Percentiles rank a stretch among this genome's conserved stretches.
These are phyloP conservation scores for Chelonia mydas DNA, from an alignment of 2,797 vertebrate species.

Conservation along the genomic window DNA sequence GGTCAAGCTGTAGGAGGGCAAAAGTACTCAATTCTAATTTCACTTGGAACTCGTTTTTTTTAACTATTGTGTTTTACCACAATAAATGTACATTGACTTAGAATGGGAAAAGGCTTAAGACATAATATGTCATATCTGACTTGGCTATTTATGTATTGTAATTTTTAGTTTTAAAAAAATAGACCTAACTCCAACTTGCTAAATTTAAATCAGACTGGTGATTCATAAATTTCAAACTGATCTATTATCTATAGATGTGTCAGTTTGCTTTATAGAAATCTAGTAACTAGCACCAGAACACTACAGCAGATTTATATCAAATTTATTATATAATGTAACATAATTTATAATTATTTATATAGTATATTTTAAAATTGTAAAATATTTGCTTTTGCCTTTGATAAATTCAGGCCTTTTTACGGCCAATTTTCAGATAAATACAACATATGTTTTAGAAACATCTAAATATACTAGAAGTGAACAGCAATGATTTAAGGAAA, in stretches of 20 bases:
- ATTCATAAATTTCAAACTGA: background rate
- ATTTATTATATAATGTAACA: background rate
- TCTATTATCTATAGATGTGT: background rate
- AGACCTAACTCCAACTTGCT: background rate
- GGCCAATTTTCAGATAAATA: conserved; percentile 7
- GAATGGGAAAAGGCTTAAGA: background rate
- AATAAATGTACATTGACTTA: background rate
- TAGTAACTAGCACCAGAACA: background rate
- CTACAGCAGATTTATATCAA: background rate
- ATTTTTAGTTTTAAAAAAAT: background rate
- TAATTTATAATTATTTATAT: background rate
- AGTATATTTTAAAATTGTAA: background rate
- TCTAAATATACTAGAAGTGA: conserved; percentile 54
- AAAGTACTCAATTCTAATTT: background rate
- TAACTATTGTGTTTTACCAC: background rate
- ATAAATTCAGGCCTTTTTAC: background rate
- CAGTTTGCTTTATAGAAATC: background rate
- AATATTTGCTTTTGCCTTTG: background rate
- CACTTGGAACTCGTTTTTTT: background rate
- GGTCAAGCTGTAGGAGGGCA: background rate
- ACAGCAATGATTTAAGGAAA: conserved; percentile 28
- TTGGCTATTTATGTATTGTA: background rate
- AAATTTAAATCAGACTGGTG: background rate
- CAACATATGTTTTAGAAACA: background rate
- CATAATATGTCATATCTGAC: background rate